These are phyloP conservation scores for Drosophila ananassae DNA, from an alignment of 1,140 invertebrate genomes.

Conservation along the genomic window DNA sequence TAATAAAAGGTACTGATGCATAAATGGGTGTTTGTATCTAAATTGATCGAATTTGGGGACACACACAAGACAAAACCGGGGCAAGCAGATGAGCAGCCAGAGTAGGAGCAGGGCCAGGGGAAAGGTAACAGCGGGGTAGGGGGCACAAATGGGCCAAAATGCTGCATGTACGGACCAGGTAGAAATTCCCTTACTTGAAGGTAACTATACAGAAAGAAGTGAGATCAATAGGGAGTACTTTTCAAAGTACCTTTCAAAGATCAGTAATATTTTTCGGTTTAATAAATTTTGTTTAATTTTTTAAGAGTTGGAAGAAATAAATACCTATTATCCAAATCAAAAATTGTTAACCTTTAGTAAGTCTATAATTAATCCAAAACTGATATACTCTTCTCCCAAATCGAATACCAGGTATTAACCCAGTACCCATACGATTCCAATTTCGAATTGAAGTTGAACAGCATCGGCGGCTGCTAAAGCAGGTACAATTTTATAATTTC, in stretches of 20 bases:
- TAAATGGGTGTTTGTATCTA: slow-evolving; percentile 83
- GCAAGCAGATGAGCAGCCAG: slow-evolving; percentile 38
- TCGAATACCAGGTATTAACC: slow-evolving; percentile 12
- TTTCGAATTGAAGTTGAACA: slow-evolving; percentile 41
- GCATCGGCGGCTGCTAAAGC: slow-evolving; percentile 63
- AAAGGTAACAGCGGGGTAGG: slow-evolving; percentile 4
- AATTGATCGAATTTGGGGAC: slow-evolving; percentile 82
- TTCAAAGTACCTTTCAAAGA: slow-evolving; percentile 2
- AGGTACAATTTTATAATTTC: slow-evolving; percentile 83
- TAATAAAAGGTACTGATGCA: slow-evolving; percentile 83
- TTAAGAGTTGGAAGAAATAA: no score
- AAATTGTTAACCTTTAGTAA: not conserved
- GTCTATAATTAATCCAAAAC: not conserved
- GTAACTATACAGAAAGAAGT: slow-evolving; percentile 33
- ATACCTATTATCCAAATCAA: no score
- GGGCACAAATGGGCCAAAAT: slow-evolving; percentile 6
- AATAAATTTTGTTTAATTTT: no score
- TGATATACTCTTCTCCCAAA: slow-evolving; percentile 4
- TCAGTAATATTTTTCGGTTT: not conserved
- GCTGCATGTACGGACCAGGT: slow-evolving; percentile 52
- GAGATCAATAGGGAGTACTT: not conserved
- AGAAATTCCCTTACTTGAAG: slow-evolving; percentile 68
- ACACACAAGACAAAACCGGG: slow-evolving; percentile 59
- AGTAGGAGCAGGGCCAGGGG: not conserved
- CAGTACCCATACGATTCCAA: slow-evolving; percentile 29